Evolutionary conservation across 2,797 vertebrate genomes (phyloP), one percentile per base, ranked within the genome.

Genomic region (Neostethus bicornis): DNA sequence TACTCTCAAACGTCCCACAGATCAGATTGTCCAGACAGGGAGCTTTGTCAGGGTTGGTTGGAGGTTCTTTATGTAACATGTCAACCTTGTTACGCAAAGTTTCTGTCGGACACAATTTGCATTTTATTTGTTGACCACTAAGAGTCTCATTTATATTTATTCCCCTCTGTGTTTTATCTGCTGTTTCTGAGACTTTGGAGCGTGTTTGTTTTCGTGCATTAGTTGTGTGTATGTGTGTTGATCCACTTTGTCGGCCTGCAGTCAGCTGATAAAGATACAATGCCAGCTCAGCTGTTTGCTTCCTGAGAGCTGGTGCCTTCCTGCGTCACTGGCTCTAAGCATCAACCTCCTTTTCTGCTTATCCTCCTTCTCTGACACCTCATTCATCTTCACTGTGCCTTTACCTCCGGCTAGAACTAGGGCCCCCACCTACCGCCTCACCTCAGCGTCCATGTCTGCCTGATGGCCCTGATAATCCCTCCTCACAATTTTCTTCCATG

Each of bases 221-320:
- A 16, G 7, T 51, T 45, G n/a, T 48, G 24, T 17, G 34, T 52
- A 41, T 7, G 16, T 60, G 29, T 41, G 29, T 63, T 65, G 73
- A 75, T 64, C 60, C 86, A 75, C 79, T 77, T 75, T 73, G 76
- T 80, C 85, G 86, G 79, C 76, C 83, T 84, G 80, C 75, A 84
- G 83, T 90, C 88, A 88, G 84, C 89, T 90, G 89, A 90, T 85
- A 72, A 79, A 77, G 64, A 76, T 46, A 62, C 52, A 61, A 50
- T 55, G 76, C 80, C 77, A 71, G 66, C 80, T 91, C 88, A 89
- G 85, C 87, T 83, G 83, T 84, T 89, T 80, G 61, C 51, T 34
- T 58, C 16, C 34, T 66, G 60, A 47, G n/a, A n/a, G n/a, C n/a
- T n/a, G n/a, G 52, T 66, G 54, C 51, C 42, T 43, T 42, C 37